Conservation (phyloP, 2,797 vertebrate species). For the Sparidentex hasta region DNA sequence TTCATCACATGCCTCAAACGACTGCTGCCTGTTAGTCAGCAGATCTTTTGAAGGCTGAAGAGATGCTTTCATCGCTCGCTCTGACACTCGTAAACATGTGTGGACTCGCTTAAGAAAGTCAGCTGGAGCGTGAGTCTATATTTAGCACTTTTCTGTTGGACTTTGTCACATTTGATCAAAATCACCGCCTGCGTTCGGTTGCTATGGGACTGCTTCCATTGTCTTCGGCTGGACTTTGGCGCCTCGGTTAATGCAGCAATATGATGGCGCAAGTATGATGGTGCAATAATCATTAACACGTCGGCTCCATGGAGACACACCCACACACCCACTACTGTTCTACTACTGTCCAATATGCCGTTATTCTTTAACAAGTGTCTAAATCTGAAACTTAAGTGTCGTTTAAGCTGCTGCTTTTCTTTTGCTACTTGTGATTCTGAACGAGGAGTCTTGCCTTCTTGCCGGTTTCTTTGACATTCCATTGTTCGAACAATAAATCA, state of each 20-base stretch:
- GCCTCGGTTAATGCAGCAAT: conserved; percentile 42
- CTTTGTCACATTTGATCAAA: conserved; percentile 44
- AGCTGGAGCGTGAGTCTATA: conserved; percentile 13
- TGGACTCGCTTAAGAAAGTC: not conserved
- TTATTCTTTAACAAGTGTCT: conserved; percentile 22
- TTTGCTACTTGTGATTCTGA: too few relatives aligned
- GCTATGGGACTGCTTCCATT: conserved; percentile 50
- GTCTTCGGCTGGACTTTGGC: conserved; percentile 74
- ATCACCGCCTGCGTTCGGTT: conserved; percentile 32
- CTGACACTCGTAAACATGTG: conserved; percentile 15
- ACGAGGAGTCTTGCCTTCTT: too few relatives aligned
- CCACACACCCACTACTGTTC: conserved; percentile 23
- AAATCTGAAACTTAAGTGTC: not conserved
- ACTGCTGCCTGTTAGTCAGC: conserved; percentile 12
- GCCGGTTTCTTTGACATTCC: too few relatives aligned
- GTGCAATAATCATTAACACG: conserved; percentile 76
- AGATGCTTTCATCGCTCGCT: not conserved
- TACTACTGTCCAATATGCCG: not conserved
- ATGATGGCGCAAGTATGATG: conserved; percentile 31
- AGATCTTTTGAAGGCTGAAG: conserved; percentile 19
- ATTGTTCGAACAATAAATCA: too few relatives aligned
- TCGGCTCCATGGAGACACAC: conserved; percentile 16
- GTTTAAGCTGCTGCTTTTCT: too few relatives aligned
- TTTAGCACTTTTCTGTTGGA: conserved; percentile 35
- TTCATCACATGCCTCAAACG: conserved; percentile 29